phyloP scores from a whole-genome alignment of 2,888 invertebrate species.

The Cheiracanthium punctorium region DNA sequence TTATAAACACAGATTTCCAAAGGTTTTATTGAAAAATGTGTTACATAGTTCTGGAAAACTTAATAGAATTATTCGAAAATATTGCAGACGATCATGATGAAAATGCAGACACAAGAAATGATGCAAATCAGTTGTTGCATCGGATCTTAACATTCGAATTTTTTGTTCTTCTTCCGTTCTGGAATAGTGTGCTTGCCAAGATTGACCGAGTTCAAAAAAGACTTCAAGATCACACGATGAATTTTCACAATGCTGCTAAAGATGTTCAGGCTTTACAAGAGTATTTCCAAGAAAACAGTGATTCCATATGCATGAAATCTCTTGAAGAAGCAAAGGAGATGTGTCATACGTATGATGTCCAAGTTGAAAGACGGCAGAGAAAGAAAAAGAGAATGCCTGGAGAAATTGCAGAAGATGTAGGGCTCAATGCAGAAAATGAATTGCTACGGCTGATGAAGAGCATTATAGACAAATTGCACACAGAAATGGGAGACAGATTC shows the following conservation, averaged over 20 bases:
- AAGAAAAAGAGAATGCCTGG: conserved; percentile 5
- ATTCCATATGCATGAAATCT: no score
- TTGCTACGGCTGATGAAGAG: no score
- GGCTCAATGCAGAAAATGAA: conserved; percentile 12
- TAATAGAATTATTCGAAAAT: not conserved
- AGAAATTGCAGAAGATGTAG: conserved; percentile 15
- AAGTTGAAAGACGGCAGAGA: no score
- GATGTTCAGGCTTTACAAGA: no score
- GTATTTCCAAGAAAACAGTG: not conserved
- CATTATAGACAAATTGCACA: no score
- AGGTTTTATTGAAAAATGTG: no score
- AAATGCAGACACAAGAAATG: no score
- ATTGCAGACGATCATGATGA: not conserved
- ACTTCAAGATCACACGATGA: no score
- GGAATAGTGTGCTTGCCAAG: not conserved
- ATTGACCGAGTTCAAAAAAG: conserved; percentile 10
- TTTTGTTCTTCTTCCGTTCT: not conserved
- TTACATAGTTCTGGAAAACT: not conserved
- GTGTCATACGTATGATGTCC: not conserved
- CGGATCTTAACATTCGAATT: not conserved
- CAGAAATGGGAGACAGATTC: no score
- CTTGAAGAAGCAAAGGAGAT: not conserved
- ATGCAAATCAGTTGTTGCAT: no score
- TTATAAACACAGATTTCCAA: no score
- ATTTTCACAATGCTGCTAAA: no score